Evolutionary conservation across 2,113 vertebrate species (phyloP).

Genomic region (Bungarus multicinctus): DNA sequence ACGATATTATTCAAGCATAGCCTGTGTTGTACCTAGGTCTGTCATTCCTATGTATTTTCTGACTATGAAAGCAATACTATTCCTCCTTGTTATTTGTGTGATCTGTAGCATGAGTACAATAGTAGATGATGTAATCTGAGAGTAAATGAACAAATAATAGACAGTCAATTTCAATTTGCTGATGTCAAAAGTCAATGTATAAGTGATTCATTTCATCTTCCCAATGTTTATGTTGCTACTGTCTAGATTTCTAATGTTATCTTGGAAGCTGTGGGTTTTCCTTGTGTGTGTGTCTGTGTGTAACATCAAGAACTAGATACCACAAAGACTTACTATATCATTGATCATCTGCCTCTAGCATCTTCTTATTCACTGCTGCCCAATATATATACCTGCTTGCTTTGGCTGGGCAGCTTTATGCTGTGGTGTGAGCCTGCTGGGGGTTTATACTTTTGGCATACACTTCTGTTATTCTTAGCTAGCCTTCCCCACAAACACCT

Average conservation of each 20-base stretch:
- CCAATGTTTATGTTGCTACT: not conserved
- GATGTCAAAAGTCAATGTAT: not conserved
- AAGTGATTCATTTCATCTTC: not conserved
- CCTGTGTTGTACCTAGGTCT: not conserved
- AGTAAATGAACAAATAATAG: not conserved
- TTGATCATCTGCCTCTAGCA: not conserved
- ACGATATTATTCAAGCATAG: not conserved
- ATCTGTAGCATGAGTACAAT: not conserved
- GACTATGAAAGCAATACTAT: not conserved
- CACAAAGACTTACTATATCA: not conserved
- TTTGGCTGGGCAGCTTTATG: not conserved
- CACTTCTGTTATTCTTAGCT: not conserved
- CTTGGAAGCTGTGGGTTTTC: not conserved
- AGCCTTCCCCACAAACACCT: not conserved
- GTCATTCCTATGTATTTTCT: not conserved
- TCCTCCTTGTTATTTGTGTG: not conserved
- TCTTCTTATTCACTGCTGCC: not conserved
- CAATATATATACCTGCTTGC: not conserved
- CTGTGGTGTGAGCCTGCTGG: not conserved
- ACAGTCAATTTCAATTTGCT: not conserved
- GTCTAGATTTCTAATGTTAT: not conserved
- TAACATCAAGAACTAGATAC: not conserved
- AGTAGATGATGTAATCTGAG: not conserved
- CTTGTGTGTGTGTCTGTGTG: not conserved
- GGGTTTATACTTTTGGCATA: not conserved